Evolutionary conservation across 2,113 vertebrate species (phyloP).

Genomic region (Callipepla squamata): DNA sequence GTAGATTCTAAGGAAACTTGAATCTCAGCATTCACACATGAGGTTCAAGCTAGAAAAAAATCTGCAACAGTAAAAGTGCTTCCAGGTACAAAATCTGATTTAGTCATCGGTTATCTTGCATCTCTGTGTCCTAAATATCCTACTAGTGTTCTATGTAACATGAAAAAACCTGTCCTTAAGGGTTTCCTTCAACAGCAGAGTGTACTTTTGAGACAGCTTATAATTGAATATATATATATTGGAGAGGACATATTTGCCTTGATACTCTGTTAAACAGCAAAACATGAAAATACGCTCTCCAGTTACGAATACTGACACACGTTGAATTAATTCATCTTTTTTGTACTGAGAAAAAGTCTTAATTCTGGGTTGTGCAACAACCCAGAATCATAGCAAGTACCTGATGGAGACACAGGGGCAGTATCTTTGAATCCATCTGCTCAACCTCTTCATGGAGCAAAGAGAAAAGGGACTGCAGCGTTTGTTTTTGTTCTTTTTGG

Average conservation of each 20-base stretch:
- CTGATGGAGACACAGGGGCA: slow-evolving; percentile 93
- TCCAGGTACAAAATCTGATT: neutral
- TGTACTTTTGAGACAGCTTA: neutral
- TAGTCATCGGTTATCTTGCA: neutral
- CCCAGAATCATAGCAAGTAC: slow-evolving; percentile 67
- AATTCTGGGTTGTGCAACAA: neutral
- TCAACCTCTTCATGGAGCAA: slow-evolving; percentile 85
- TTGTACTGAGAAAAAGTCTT: neutral
- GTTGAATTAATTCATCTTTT: neutral
- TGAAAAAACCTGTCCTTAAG: neutral
- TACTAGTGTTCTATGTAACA: neutral
- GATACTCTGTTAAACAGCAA: neutral
- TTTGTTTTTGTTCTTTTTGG: slow-evolving; percentile 46
- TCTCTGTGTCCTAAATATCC: neutral
- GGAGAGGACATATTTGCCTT: neutral
- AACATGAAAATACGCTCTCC: neutral
- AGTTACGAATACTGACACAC: neutral
- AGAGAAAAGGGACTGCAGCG: slow-evolving; percentile 81
- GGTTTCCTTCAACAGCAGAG: neutral
- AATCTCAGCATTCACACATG: neutral
- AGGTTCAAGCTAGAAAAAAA: neutral
- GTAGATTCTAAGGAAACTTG: neutral
- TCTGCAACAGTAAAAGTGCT: neutral
- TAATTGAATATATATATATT: neutral
- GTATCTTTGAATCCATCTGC: slow-evolving; percentile 83